Conservation (phyloP, 2,888 invertebrate genomes). For the Melangyna quadrimaculata region DNA sequence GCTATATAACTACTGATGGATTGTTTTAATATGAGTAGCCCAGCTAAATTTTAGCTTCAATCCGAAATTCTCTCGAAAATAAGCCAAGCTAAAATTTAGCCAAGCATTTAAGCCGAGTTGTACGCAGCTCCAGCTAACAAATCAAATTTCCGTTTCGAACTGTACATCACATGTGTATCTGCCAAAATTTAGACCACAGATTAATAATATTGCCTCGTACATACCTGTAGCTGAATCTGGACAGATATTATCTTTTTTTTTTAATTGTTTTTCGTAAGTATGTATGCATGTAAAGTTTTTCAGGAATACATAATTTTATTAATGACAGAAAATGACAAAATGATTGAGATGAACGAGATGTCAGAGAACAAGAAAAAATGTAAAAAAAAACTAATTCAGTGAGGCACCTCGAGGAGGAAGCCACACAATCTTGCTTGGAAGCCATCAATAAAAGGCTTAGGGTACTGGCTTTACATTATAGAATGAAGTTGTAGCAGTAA, state of each 20-base stretch:
- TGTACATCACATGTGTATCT: not conserved
- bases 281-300: not conserved
- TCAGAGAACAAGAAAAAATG: not conserved
- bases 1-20: not conserved
- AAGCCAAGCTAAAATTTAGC: not conserved
- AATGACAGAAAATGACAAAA: not conserved
- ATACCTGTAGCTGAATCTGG: not conserved
- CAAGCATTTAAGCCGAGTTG: not conserved
- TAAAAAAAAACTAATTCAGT: not conserved
- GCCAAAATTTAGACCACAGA: not conserved
- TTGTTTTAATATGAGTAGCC: not conserved
- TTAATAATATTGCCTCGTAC: not conserved
- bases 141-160: conserved; percentile 1
- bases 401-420: no score
- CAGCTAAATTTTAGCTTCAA: not conserved
- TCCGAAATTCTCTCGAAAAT: not conserved
- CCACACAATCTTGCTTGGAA: no score
- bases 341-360: not conserved
- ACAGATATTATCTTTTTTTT: not conserved
- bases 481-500: no score
- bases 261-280: not conserved
- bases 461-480: no score
- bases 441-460: no score
- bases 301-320: not conserved
- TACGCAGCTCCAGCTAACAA: conserved; percentile 1